phyloP scores from a whole-genome alignment of 2,888 invertebrate species.

The Euplexia lucipara region DNA sequence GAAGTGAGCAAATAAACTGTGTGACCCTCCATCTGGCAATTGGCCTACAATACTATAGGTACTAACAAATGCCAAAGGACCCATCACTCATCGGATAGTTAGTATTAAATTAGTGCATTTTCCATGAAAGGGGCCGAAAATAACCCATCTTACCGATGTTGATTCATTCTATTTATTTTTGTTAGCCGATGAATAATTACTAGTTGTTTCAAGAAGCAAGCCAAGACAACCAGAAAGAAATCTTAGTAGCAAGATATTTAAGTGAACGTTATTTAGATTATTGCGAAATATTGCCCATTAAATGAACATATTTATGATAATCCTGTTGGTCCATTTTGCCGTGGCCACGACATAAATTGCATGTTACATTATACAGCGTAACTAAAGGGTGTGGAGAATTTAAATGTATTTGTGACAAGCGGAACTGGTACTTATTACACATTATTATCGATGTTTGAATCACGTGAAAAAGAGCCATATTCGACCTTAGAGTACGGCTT shows the following conservation, averaged over 20 bases:
- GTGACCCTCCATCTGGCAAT: slow-evolving; percentile 40
- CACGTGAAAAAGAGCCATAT: slow-evolving; percentile 24
- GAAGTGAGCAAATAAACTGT: slow-evolving; percentile 49
- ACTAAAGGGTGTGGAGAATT: slow-evolving; percentile 22
- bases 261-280: slow-evolving; percentile 45
- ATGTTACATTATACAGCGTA: slow-evolving; percentile 12
- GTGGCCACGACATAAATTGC: slow-evolving; percentile 19
- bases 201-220: slow-evolving; percentile 46
- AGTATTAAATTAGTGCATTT: slow-evolving; percentile 50
- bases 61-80: slow-evolving; percentile 58
- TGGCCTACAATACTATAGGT: slow-evolving; percentile 40
- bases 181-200: slow-evolving; percentile 59
- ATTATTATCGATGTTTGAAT: slow-evolving; percentile 23
- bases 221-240: slow-evolving; percentile 53
- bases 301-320: slow-evolving; percentile 39
- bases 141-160: slow-evolving; percentile 46
- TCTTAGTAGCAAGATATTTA: slow-evolving; percentile 50
- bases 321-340: slow-evolving; percentile 33
- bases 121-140: slow-evolving; percentile 50
- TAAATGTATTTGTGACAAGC: slow-evolving; percentile 33
- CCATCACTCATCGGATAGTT: slow-evolving; percentile 53
- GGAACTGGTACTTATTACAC: slow-evolving; percentile 21
- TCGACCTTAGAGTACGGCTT: slow-evolving; percentile 32
- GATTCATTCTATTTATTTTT: slow-evolving; percentile 60
- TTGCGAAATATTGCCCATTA: slow-evolving; percentile 34